Percentiles rank a stretch among this genome's conserved stretches.
Conservation (phyloP, 2,888 invertebrate genomes). For the Lasioglossum morio region DNA sequence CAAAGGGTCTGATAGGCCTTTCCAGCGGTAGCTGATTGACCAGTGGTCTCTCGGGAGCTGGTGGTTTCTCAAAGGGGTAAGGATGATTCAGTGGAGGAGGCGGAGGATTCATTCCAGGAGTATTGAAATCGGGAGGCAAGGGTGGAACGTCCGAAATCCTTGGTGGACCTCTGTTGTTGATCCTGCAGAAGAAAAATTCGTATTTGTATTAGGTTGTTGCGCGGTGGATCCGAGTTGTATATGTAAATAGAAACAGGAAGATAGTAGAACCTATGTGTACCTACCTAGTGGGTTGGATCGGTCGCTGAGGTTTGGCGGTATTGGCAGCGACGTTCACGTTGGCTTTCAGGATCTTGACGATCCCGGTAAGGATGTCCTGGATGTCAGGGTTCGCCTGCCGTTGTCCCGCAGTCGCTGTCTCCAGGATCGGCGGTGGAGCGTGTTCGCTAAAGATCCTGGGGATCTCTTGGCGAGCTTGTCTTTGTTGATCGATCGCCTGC, state of each 20-base stretch:
- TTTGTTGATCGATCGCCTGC: conserved; percentile 65
- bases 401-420: conserved; percentile 72
- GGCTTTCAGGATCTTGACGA: conserved; percentile 94
- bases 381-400: conserved; percentile 91
- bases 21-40: conserved; percentile 85
- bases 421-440: conserved; percentile 75
- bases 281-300: conserved; percentile 85
- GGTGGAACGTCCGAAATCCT: conserved; percentile 92
- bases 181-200: conserved; percentile 85
- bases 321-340: conserved; percentile 94
- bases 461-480: conserved; percentile 80
- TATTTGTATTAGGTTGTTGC: not conserved
- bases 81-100: conserved; percentile 87
- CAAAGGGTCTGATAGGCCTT: conserved; percentile 87
- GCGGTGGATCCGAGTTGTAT: not conserved
- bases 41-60: conserved; percentile 86
- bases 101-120: conserved; percentile 85
- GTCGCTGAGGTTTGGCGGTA: conserved; percentile 89
- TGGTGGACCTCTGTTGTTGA: conserved; percentile 96
- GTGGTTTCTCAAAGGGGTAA: conserved; percentile 89
- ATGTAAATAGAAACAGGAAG: too few species aligned
- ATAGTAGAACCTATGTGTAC: not conserved
- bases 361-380: conserved; percentile 95
- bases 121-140: conserved; percentile 89
- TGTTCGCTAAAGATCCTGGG: conserved; percentile 82